These are phyloP conservation scores for Coelopa frigida DNA, from an alignment of 1,140 invertebrate genomes.

Conservation along the genomic window DNA sequence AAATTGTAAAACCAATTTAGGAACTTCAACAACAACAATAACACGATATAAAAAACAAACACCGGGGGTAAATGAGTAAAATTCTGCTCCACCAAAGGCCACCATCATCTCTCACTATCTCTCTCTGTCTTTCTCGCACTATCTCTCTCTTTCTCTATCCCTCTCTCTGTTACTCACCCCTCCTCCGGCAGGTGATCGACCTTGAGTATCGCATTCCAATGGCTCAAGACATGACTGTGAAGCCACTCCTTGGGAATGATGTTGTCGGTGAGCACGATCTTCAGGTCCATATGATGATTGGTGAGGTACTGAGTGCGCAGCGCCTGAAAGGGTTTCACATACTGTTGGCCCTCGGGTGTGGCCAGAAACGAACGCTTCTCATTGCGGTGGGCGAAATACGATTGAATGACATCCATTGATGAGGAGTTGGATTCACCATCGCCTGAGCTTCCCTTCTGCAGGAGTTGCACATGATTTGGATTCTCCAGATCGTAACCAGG, in stretches of 20 bases:
- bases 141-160: too few species aligned
- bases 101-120: too few species aligned
- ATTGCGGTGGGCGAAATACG: conserved; percentile 35
- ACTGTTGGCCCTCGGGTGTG: conserved; percentile 53
- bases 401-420: conserved; percentile 24
- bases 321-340: conserved; percentile 54
- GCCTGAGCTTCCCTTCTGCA: neutral
- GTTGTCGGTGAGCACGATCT: conserved; percentile 60
- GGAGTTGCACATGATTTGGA: conserved; percentile 9
- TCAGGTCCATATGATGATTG: conserved; percentile 63
- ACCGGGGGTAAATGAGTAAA: neutral
- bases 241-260: conserved; percentile 66
- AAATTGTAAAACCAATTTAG: too few species aligned
- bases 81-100: neutral
- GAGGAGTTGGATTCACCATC: neutral
- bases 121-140: too few species aligned
- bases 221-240: conserved; percentile 54
- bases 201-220: conserved; percentile 64
- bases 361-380: conserved; percentile 54
- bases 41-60: too few species aligned
- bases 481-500: conserved; percentile 38
- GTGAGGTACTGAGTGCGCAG: conserved; percentile 63
- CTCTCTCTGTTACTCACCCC: conserved; percentile 55
- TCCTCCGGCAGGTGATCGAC: conserved; percentile 64
- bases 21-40: too few species aligned